Evolutionary conservation across 2,797 vertebrate species (phyloP).

Genomic region (Yasuhikotakia modesta): DNA sequence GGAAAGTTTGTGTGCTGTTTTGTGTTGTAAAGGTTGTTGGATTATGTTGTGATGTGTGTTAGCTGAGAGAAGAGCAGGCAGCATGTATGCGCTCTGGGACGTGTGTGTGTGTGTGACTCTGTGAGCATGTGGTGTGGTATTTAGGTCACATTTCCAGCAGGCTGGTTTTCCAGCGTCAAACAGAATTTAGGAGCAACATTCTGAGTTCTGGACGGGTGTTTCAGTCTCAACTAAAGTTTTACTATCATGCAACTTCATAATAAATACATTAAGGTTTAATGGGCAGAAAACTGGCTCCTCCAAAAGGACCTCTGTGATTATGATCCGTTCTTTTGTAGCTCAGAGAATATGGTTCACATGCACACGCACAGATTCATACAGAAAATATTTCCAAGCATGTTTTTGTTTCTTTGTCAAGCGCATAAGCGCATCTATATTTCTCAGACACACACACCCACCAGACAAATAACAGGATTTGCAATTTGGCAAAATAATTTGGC

Average conservation of each 20-base stretch:
- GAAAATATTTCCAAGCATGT: not conserved
- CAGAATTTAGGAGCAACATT: constrained; percentile 38
- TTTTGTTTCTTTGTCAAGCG: not conserved
- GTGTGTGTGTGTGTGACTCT: constrained; percentile 3
- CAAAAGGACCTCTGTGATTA: constrained; percentile 9
- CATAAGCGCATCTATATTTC: not conserved
- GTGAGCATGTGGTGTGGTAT: constrained; percentile 58
- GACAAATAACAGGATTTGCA: constrained; percentile 17
- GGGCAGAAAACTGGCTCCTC: not conserved
- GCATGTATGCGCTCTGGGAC: not conserved
- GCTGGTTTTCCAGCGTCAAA: constrained; percentile 54
- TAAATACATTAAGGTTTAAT: constrained; percentile 43
- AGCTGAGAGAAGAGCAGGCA: constrained; percentile 1
- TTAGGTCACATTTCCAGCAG: constrained; percentile 61
- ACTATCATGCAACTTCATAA: constrained; percentile 27
- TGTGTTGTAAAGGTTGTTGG: constrained; percentile 19
- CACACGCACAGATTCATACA: not conserved
- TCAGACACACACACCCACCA: constrained; percentile 16
- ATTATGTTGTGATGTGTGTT: not conserved
- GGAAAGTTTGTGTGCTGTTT: constrained; percentile 29
- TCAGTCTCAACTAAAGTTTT: constrained; percentile 18
- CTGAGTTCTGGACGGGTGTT: constrained; percentile 26
- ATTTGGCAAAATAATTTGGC: not conserved
- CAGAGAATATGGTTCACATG: not conserved
- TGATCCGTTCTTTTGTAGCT: not conserved